Evolutionary conservation across 2,797 vertebrate species (phyloP), one percentile per base, ranked within the genome.

Genomic region (Acanthurus lineatus): DNA sequence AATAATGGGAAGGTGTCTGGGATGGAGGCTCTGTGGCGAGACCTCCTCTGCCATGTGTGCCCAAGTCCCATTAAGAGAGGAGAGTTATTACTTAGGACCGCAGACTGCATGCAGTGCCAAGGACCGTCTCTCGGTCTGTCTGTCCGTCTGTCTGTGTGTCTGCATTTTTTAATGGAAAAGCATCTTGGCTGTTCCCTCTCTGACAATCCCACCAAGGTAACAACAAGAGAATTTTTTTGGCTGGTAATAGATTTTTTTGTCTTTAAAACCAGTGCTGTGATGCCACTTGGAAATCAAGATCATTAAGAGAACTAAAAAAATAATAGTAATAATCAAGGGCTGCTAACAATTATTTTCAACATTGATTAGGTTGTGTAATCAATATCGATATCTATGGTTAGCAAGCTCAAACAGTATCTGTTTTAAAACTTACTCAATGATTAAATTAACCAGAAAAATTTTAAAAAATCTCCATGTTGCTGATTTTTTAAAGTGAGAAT

Each of bases 21-120:
- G 84, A 87, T 79, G 81, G 90, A 90, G 91, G 89, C 88, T 87
- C 78, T 69, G 81, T 88, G 91, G 87, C 87, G 62, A 88, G 86
- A 86, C 90, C 83, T 88, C 81, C 57, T 76, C 79, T 82, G 70
- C 84, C 52, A 53, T 77, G 66, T 76, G 79, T 86, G 85, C 78
- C 85, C 83, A 63, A 62, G 77, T 72, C 88, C 74, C 79, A 83
- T 88, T 90, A 82, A 93, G 81, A 85, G 11, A 58, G 48, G 59
- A 91, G 89, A 92, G 81, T 94, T 92, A 92, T 89, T 61, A 72
- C 73, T 15, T 11, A 7, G 56, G 45, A 45, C 85, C 74, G 79
- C 44, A 67, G 73, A 58, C 78, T 12, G 69, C 45, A 75, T 84
- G 63, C 77, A 67, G 77, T 58, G 82, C 87, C 89, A 91, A 74